Evolutionary conservation across 1,140 invertebrate genomes (phyloP).

Genomic region (Ptiloglossa arizonensis): DNA sequence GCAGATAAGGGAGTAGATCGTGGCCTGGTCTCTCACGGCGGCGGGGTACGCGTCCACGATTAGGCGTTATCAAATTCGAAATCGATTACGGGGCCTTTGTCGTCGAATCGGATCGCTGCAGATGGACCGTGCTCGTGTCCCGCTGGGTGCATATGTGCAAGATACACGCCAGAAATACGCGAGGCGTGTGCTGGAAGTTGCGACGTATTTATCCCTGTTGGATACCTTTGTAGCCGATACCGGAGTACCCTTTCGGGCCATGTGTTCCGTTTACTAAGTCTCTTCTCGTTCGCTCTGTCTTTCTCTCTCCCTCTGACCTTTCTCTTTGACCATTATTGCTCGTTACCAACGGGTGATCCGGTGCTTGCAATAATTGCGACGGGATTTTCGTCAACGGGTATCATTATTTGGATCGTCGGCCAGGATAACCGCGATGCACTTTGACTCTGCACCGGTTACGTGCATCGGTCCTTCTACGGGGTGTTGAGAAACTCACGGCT

Average conservation of each 20-base stretch:
- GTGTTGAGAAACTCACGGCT: no score
- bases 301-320: constrained; percentile 28
- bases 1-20: constrained; percentile 13
- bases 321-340: constrained; percentile 14
- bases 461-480: no score
- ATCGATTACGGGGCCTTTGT: constrained; percentile 79
- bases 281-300: constrained; percentile 57
- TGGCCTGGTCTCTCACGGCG: not conserved
- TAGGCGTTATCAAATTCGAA: constrained; percentile 77
- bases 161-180: constrained; percentile 58
- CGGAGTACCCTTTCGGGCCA: constrained; percentile 77
- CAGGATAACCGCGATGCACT: not conserved
- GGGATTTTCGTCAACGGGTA: constrained; percentile 31
- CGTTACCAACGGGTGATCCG: constrained; percentile 25
- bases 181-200: constrained; percentile 69
- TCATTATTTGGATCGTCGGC: not conserved
- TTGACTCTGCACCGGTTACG: not conserved
- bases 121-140: constrained; percentile 76
- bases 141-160: constrained; percentile 81
- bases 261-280: constrained; percentile 73
- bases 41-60: not conserved
- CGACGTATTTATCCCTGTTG: constrained; percentile 81
- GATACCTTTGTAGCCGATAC: constrained; percentile 79
- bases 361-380: constrained; percentile 25
- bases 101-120: constrained; percentile 77